Conservation (phyloP, 2,113 vertebrate species). For the Sitta europaea region DNA sequence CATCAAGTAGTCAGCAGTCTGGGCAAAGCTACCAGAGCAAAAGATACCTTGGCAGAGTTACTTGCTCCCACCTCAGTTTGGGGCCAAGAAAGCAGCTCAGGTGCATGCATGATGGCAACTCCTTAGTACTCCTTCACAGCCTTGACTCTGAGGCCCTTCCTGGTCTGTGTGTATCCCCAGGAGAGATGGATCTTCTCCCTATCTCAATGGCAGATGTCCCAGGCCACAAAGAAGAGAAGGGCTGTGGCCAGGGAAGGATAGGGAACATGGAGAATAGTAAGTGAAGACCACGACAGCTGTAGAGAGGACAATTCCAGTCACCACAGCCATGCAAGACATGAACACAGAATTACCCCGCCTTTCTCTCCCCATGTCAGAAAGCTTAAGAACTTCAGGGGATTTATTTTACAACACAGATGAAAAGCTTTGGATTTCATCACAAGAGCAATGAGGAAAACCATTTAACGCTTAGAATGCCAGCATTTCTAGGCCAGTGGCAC, state of each 20-base stretch:
- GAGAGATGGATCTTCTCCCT: not conserved
- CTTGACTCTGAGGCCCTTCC: not conserved
- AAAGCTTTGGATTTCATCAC: not conserved
- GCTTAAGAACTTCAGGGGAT: not conserved
- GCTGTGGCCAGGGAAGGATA: not conserved
- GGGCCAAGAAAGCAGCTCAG: not conserved
- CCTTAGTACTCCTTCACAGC: not conserved
- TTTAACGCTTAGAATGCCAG: not conserved
- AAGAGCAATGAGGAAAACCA: not conserved
- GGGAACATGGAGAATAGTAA: not conserved
- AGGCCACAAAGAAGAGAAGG: not conserved
- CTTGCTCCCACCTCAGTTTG: not conserved
- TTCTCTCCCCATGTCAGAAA: not conserved
- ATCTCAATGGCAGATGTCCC: not conserved
- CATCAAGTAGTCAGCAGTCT: not conserved
- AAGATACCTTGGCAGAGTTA: not conserved
- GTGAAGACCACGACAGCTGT: not conserved
- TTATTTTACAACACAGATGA: not conserved
- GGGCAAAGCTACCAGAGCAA: not conserved
- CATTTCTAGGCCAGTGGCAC: not conserved
- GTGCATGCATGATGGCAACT: not conserved
- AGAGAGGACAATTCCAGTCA: not conserved
- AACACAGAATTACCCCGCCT: not conserved
- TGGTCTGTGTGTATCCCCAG: accelerated
- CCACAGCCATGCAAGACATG: not conserved